Conservation (phyloP, 2,113 vertebrate genomes). For the Ibidorhyncha struthersii region DNA sequence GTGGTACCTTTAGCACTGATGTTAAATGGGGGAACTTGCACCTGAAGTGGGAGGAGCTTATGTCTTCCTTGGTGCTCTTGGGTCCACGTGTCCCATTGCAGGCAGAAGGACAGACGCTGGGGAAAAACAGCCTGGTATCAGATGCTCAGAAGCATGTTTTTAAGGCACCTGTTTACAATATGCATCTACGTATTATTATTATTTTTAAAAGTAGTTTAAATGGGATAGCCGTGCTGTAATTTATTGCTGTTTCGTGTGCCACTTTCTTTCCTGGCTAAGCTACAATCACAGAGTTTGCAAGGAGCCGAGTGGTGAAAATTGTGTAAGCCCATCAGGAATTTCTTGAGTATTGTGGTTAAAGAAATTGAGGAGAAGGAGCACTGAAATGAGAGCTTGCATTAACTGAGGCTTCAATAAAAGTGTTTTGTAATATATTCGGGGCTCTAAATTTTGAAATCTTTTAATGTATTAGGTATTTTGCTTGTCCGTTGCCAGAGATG, state of each 20-base stretch:
- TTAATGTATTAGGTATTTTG: not conserved
- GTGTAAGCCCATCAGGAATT: not conserved
- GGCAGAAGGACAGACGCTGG: not conserved
- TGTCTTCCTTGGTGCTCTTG: not conserved
- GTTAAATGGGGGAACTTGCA: not conserved
- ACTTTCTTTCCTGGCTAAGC: slow-evolving; percentile 2
- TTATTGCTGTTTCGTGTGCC: slow-evolving; percentile 24
- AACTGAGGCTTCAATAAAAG: not conserved
- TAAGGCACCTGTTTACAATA: slow-evolving; percentile 30
- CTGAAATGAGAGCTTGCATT: not conserved
- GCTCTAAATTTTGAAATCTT: not conserved
- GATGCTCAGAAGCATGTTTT: slow-evolving; percentile 44
- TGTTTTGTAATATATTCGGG: not conserved
- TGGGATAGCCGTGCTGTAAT: slow-evolving; percentile 26
- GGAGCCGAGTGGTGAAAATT: not conserved
- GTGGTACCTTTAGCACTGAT: not conserved
- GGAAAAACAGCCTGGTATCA: not conserved
- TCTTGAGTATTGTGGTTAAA: not conserved
- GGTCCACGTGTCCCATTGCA: not conserved
- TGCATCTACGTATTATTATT: not conserved
- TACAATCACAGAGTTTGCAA: not conserved
- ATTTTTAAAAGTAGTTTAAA: not conserved
- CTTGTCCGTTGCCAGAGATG: not conserved
- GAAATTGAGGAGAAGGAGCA: not conserved
- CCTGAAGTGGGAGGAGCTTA: not conserved